These are phyloP conservation scores for Diachrysia chrysitis DNA, from an alignment of 2,888 invertebrate genomes.

Conservation along the genomic window DNA sequence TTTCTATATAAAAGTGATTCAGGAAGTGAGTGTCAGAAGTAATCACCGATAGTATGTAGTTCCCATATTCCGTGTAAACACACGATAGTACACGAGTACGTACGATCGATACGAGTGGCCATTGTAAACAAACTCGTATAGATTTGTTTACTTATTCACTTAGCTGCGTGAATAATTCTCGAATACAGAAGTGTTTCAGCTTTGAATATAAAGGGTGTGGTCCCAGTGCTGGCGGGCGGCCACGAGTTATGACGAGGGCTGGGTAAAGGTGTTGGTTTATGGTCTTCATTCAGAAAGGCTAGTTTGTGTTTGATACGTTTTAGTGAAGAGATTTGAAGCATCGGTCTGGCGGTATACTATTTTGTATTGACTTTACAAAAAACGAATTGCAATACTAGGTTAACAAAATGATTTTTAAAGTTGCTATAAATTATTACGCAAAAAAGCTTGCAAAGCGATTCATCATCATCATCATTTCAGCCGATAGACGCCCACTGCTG, in stretches of 20 bases:
- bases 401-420: too few relatives aligned
- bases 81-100: background rate
- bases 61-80: background rate
- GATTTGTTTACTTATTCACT: conserved; percentile 57
- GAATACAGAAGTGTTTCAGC: conserved; percentile 35
- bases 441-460: too few relatives aligned
- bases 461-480: too few relatives aligned
- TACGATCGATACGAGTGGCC: conserved; percentile 38
- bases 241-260: background rate
- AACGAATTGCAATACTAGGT: too few relatives aligned
- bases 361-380: too few relatives aligned
- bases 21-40: background rate
- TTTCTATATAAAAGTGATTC: background rate
- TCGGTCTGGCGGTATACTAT: too few relatives aligned
- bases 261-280: background rate
- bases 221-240: conserved; percentile 45
- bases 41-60: conserved; percentile 3
- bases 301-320: background rate
- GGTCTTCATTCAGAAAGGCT: background rate
- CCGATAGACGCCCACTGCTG: too few relatives aligned
- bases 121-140: conserved; percentile 50
- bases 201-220: conserved; percentile 41
- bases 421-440: too few relatives aligned
- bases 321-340: background rate
- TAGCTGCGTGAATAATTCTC: conserved; percentile 30